These are phyloP conservation scores for Spheniscus humboldti DNA, from an alignment of 2,797 vertebrate genomes.

Conservation along the genomic window DNA sequence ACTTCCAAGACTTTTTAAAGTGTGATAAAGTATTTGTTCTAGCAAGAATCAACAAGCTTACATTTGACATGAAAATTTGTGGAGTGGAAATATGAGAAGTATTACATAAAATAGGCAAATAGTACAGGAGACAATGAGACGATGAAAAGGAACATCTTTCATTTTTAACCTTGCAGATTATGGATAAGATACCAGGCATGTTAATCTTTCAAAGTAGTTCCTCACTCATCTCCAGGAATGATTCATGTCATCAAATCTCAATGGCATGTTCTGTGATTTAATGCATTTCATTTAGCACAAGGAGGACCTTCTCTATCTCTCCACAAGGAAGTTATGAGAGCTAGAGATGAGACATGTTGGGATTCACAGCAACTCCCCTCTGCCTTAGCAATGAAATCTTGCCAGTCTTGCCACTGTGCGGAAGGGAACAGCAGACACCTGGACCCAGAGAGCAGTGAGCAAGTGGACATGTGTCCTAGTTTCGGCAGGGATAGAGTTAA, in stretches of 20 bases:
- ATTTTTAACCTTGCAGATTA: conserved; percentile 2
- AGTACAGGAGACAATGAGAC: background rate
- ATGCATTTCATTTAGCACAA: background rate
- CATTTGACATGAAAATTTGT: background rate
- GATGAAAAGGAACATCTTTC: background rate
- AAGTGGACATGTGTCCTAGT: background rate
- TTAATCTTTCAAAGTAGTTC: background rate
- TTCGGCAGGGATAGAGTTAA: too few relatives aligned
- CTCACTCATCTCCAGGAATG: background rate
- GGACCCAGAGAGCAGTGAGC: background rate
- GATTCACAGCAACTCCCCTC: background rate
- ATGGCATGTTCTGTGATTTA: background rate
- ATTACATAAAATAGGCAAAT: background rate
- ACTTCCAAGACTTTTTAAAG: background rate
- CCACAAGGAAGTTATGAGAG: background rate
- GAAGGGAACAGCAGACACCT: background rate
- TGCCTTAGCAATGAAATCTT: background rate
- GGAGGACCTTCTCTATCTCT: background rate
- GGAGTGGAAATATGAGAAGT: background rate
- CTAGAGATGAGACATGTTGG: background rate
- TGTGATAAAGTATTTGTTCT: background rate
- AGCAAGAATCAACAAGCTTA: background rate
- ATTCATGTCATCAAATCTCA: background rate
- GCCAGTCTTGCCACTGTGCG: background rate
- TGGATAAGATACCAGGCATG: background rate